Conservation (phyloP, 2,113 vertebrate genomes). For the Ailuropoda melanoleuca region DNA sequence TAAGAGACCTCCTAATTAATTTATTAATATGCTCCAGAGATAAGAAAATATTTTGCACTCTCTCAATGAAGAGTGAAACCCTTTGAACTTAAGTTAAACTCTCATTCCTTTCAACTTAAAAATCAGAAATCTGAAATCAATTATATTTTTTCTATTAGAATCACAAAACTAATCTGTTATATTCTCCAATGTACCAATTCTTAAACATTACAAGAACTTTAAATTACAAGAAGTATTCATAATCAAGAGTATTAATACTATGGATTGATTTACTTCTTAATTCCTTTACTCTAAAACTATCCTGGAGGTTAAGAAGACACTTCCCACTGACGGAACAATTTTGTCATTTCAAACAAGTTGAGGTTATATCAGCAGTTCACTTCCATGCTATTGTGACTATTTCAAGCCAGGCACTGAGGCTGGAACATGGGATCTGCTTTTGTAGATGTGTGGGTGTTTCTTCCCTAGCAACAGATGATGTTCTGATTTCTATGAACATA, state of each 20-base stretch:
- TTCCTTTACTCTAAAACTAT: neutral
- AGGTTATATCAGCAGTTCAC: neutral
- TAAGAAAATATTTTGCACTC: neutral
- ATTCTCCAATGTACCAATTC: neutral
- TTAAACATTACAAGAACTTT: neutral
- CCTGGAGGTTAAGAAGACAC: neutral
- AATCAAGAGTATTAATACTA: neutral
- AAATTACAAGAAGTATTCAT: neutral
- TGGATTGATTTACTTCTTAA: neutral
- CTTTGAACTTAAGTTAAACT: neutral
- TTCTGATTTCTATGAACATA: neutral
- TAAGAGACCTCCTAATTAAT: neutral
- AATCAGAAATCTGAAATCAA: neutral
- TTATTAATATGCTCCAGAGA: neutral
- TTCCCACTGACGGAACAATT: neutral
- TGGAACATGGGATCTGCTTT: neutral
- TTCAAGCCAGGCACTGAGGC: neutral
- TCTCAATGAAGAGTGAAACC: neutral
- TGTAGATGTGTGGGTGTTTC: neutral
- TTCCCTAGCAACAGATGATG: neutral
- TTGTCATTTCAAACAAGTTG: neutral
- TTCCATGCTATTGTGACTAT: neutral
- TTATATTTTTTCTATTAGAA: neutral
- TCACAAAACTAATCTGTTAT: neutral
- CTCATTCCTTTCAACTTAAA: neutral